A percentile compares a stretch with the other conserved stretches of the same genome.
Evolutionary conservation across 1,140 invertebrate genomes (phyloP).

Genomic region (Planococcus citri): DNA sequence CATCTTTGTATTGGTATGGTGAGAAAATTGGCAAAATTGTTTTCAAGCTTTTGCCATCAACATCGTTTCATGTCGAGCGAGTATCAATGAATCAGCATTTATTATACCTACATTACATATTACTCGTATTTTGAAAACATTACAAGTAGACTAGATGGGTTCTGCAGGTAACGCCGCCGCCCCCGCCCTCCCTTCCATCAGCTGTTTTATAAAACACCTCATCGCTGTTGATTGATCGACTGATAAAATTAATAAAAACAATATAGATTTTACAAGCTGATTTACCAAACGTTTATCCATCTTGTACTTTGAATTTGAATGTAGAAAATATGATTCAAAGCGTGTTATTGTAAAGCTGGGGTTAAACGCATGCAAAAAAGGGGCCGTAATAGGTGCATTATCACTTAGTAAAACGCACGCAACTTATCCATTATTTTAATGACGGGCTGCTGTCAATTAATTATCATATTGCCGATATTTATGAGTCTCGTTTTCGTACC

Average conservation of each 20-base stretch:
- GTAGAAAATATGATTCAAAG: not conserved
- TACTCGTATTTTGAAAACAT: too few relatives aligned
- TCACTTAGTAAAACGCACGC: conserved; percentile 17
- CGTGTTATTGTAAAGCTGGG: conserved; percentile 2
- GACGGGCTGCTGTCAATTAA: conserved; percentile 14
- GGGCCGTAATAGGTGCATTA: conserved; percentile 6
- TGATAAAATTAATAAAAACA: not conserved
- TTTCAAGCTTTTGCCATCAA: too few relatives aligned
- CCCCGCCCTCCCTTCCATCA: too few relatives aligned
- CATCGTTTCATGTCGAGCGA: too few relatives aligned
- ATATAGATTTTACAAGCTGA: not conserved
- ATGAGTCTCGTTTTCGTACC: not conserved
- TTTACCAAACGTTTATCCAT: not conserved
- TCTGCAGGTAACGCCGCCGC: too few relatives aligned
- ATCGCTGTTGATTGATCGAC: not conserved
- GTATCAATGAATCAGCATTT: too few relatives aligned
- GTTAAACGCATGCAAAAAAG: conserved; percentile 11
- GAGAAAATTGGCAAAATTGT: not conserved
- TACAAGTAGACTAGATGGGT: too few relatives aligned
- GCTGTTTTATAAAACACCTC: too few relatives aligned
- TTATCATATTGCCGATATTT: conserved; percentile 17
- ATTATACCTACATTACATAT: too few relatives aligned
- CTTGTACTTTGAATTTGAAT: not conserved
- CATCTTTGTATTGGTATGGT: not conserved
- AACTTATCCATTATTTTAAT: conserved; percentile 20